Percentiles rank a stretch among this genome's conserved stretches.
These are phyloP conservation scores for Zaprionus camerounensis DNA, from an alignment of 1,140 invertebrate genomes.

Conservation along the genomic window DNA sequence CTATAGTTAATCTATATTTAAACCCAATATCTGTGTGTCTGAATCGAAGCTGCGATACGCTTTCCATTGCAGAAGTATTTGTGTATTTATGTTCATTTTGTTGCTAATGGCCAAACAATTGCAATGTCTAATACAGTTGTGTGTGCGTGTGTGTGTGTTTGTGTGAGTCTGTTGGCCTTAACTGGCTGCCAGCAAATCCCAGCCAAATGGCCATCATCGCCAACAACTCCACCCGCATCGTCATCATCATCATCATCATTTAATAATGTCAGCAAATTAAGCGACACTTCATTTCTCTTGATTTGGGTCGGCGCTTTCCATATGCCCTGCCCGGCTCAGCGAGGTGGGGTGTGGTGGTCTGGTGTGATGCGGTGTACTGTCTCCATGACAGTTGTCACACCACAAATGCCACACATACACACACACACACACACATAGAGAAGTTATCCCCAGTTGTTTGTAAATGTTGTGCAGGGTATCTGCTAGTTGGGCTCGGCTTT, in stretches of 20 bases:
- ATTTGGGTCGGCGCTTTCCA: constrained; percentile 63
- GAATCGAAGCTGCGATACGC: not conserved
- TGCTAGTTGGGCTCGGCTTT: not conserved
- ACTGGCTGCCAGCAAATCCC: constrained; percentile 32
- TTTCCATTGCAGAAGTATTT: not conserved
- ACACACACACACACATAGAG: not conserved
- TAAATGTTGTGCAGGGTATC: constrained; percentile 26
- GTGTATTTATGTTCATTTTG: constrained; percentile 15
- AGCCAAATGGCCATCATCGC: constrained; percentile 36
- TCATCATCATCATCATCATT: constrained; percentile 45
- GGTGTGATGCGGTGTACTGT: not conserved
- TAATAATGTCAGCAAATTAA: constrained; percentile 84
- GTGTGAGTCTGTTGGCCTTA: constrained; percentile 16
- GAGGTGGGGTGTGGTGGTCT: not conserved
- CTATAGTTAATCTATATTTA: not conserved
- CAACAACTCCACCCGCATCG: constrained; percentile 21
- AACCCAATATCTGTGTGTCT: not conserved
- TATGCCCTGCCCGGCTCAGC: constrained; percentile 15
- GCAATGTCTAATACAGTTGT: not conserved
- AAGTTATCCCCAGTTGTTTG: not conserved
- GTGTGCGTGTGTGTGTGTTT: not conserved
- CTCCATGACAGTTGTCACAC: constrained; percentile 8
- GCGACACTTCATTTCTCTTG: constrained; percentile 84
- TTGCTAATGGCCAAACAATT: constrained; percentile 28
- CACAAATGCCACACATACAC: not conserved